Conservation (phyloP, 1,140 invertebrate species). For the Theocolax elegans region DNA sequence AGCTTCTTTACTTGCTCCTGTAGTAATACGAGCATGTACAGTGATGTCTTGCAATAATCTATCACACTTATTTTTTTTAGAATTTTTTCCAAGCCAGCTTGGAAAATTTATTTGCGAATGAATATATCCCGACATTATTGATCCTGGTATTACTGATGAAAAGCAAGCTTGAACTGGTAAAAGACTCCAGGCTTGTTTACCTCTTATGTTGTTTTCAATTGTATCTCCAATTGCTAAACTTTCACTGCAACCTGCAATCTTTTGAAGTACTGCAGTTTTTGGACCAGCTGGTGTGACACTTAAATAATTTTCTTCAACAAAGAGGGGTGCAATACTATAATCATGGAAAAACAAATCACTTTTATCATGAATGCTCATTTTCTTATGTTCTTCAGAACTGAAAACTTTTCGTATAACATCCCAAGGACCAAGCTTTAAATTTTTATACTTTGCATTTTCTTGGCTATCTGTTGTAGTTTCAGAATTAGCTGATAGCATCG, state of each 20-base stretch:
- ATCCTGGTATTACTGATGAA: constrained; percentile 90
- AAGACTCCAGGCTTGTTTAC: constrained; percentile 86
- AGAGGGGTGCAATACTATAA: constrained; percentile 93
- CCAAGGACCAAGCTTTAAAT: constrained; percentile 92
- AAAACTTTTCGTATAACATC: constrained; percentile 94
- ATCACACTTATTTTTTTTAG: constrained; percentile 82
- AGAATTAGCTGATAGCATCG: constrained; percentile 77
- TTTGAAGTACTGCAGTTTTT: constrained; percentile 72
- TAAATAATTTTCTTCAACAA: constrained; percentile 98
- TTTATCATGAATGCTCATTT: constrained; percentile 88
- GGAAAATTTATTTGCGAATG: constrained; percentile 89
- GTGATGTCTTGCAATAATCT: constrained; percentile 62
- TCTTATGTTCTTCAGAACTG: constrained; percentile 81
- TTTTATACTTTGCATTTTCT: constrained; percentile 77
- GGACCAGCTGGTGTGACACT: constrained; percentile 75
- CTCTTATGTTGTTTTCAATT: constrained; percentile 84
- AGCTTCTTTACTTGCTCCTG: constrained; percentile 80
- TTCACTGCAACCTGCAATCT: constrained; percentile 84
- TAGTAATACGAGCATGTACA: constrained; percentile 61
- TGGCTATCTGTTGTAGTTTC: constrained; percentile 64
- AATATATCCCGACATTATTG: constrained; percentile 83
- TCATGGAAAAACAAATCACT: constrained; percentile 96
- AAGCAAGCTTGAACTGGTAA: constrained; percentile 92
- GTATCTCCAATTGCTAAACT: constrained; percentile 88
- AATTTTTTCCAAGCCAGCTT: constrained; percentile 95